A percentile compares a stretch with the other conserved stretches of the same genome.
Evolutionary conservation across 2,888 invertebrate genomes (phyloP).

Genomic region (Globia sparganii): DNA sequence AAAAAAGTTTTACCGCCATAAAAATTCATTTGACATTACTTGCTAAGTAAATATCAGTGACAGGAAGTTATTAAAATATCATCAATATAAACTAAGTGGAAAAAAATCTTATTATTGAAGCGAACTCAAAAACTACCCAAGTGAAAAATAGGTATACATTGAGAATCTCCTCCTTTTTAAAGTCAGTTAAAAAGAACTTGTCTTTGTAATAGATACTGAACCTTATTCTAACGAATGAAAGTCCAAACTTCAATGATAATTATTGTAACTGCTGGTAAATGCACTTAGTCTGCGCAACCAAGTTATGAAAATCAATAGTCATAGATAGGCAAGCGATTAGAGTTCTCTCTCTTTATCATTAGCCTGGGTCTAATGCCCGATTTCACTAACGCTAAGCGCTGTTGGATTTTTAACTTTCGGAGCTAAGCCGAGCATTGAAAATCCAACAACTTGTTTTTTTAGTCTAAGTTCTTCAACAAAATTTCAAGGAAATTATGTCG

Average conservation of each 20-base stretch:
- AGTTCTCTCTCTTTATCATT: constrained; percentile 6
- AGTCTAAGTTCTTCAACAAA: neutral
- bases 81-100: no score
- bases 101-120: no score
- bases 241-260: constrained; percentile 8
- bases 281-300: neutral
- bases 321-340: constrained; percentile 17
- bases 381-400: neutral
- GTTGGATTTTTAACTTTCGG: neutral
- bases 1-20: no score
- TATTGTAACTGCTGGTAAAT: neutral
- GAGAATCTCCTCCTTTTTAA: no score
- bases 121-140: no score
- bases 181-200: no score
- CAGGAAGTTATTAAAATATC: no score
- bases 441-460: neutral
- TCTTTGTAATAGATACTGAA: neutral
- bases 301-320: constrained; percentile 21
- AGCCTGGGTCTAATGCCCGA: neutral
- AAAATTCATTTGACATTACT: no score
- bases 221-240: fast-evolving
- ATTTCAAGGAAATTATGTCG: neutral
- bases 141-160: no score
- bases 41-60: no score
- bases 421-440: neutral